Conservation (phyloP, 2,113 vertebrate genomes). For the Myocastor coypus region DNA sequence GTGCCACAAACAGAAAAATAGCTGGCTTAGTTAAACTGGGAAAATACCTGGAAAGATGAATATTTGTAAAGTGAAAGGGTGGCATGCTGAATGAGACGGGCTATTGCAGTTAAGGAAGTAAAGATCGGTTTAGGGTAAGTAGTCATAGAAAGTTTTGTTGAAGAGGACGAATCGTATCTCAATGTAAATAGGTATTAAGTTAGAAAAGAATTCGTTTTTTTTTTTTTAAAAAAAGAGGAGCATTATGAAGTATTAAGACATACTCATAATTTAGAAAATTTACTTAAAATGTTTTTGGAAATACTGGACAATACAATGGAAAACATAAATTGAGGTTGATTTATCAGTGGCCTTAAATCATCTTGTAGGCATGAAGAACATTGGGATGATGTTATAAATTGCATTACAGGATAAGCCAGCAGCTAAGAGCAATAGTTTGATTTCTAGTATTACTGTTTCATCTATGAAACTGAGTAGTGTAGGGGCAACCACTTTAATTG, state of each 20-base stretch:
- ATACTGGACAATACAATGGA: neutral
- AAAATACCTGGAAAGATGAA: neutral
- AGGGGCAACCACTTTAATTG: neutral
- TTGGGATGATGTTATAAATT: neutral
- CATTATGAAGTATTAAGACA: constrained; percentile 2
- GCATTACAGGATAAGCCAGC: neutral
- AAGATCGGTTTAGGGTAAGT: neutral
- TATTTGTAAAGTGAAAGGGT: neutral
- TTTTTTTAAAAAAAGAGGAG: neutral
- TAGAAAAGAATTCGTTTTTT: neutral
- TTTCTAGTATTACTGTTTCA: constrained; percentile 18
- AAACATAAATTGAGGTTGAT: neutral
- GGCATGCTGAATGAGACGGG: neutral
- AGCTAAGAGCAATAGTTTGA: neutral
- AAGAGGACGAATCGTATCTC: neutral
- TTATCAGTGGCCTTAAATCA: neutral
- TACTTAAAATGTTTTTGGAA: constrained; percentile 35
- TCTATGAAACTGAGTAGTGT: neutral
- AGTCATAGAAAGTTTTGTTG: neutral
- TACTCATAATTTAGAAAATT: constrained; percentile 44
- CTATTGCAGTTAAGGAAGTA: constrained; percentile 33
- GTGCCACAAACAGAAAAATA: neutral
- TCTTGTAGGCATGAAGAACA: neutral
- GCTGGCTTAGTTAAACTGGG: neutral
- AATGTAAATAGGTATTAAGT: constrained; percentile 11